These are phyloP conservation scores for Chitala chitala DNA, from an alignment of 2,113 vertebrate genomes.

Conservation along the genomic window DNA sequence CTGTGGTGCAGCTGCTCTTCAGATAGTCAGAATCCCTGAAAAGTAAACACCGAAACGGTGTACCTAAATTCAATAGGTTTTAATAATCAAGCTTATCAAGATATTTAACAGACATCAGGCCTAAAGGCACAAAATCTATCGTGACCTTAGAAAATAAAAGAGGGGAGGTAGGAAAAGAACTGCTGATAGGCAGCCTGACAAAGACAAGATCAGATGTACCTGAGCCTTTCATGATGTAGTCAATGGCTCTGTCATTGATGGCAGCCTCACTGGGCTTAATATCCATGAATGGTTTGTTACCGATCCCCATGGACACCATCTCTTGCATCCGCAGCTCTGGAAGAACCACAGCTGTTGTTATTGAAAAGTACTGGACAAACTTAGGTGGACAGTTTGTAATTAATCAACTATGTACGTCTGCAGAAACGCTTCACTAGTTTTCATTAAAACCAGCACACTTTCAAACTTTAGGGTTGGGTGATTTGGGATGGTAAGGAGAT, in stretches of 20 bases:
- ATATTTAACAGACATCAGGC: too few species aligned
- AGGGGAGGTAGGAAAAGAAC: not conserved
- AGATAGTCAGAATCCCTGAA: not conserved
- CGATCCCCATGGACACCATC: slow-evolving; percentile 77
- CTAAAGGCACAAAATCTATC: not conserved
- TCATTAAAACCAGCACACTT: not conserved
- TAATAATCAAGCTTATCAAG: too few species aligned
- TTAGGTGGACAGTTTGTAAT: not conserved
- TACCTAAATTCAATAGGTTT: not conserved
- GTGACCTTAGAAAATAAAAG: not conserved
- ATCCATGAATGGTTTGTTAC: slow-evolving; percentile 75
- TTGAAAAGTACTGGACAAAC: not conserved
- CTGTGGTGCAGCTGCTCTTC: not conserved
- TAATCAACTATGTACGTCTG: too few species aligned
- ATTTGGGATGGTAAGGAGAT: not conserved
- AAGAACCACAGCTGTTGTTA: slow-evolving; percentile 12
- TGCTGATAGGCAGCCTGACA: not conserved
- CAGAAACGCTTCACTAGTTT: too few species aligned
- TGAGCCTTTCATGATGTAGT: slow-evolving; percentile 68
- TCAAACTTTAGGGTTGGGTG: not conserved
- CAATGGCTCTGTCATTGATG: slow-evolving; percentile 65
- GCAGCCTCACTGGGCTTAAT: slow-evolving; percentile 72
- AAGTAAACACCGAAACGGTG: too few species aligned
- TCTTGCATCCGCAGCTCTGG: slow-evolving; percentile 74
- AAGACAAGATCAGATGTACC: slow-evolving; percentile 44